Conservation (phyloP, 2,113 vertebrate species). For the Cricetomys ansorgei region DNA sequence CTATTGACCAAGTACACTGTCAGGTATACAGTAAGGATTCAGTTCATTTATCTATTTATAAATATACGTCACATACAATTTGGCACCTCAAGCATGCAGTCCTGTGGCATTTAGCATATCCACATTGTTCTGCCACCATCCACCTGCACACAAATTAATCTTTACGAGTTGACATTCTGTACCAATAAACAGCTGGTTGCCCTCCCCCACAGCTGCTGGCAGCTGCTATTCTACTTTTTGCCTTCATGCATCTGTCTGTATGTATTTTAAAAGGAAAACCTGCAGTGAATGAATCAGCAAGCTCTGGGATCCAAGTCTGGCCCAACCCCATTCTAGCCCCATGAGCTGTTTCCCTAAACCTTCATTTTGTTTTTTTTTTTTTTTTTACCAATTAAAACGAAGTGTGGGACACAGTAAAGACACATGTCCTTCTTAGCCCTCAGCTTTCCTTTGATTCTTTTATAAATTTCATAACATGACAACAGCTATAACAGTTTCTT, state of each 20-base stretch:
- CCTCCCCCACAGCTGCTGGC: background rate
- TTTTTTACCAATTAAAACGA: constrained; percentile 30
- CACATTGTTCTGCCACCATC: background rate
- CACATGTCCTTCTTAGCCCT: background rate
- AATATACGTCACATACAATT: background rate
- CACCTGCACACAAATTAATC: background rate
- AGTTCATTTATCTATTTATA: background rate
- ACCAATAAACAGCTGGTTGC: background rate
- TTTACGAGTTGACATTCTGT: background rate
- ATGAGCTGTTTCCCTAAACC: background rate
- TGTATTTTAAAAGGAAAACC: background rate
- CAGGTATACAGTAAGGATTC: background rate
- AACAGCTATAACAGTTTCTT: constrained; percentile 40
- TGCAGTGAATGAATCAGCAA: background rate
- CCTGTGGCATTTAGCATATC: background rate
- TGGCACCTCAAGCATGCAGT: background rate
- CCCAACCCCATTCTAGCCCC: background rate
- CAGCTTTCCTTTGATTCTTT: background rate
- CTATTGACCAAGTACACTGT: background rate
- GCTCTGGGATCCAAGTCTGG: background rate
- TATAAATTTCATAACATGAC: constrained; percentile 36
- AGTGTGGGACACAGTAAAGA: background rate
- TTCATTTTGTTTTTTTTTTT: too few species aligned
- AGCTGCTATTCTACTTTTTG: background rate
- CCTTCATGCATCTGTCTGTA: background rate